Evolutionary conservation across 2,797 vertebrate genomes (phyloP).

Genomic region (Lerista edwardsae): DNA sequence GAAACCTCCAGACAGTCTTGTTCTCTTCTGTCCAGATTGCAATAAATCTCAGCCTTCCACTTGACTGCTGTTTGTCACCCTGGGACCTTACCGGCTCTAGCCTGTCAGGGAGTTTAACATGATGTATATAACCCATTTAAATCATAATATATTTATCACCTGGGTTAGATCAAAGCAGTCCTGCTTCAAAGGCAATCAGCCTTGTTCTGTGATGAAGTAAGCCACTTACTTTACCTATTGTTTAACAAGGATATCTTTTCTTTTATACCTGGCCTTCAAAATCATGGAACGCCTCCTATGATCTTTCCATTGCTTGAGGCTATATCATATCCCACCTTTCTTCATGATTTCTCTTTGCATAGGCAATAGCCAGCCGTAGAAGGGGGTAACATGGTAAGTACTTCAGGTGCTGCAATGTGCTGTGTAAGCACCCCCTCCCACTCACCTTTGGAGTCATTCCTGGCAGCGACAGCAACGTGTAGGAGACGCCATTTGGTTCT

Average conservation of each 20-base stretch:
- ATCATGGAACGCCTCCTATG: conserved; percentile 18
- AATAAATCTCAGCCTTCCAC: conserved; percentile 8
- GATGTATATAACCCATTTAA: conserved; percentile 51
- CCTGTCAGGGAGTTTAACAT: conserved; percentile 37
- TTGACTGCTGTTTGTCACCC: conserved; percentile 45
- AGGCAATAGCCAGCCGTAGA: too few species aligned
- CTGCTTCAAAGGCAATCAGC: conserved; percentile 64
- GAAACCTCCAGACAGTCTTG: not conserved
- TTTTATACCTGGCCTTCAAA: not conserved
- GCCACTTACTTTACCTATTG: conserved; percentile 48
- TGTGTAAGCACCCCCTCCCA: too few species aligned
- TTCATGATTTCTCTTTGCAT: not conserved
- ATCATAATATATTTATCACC: conserved; percentile 54
- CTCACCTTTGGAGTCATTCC: too few species aligned
- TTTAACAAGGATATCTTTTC: not conserved
- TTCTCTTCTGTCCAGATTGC: not conserved
- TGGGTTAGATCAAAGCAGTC: conserved; percentile 54
- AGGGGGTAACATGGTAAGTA: too few species aligned
- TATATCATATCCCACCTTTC: not conserved
- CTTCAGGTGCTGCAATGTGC: too few species aligned
- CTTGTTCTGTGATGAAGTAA: conserved; percentile 32
- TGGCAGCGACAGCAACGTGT: too few species aligned
- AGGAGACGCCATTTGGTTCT: too few species aligned
- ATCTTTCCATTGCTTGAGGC: conserved; percentile 14
- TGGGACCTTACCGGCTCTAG: conserved; percentile 21